A percentile compares a stretch with the other conserved stretches of the same genome.
These are phyloP conservation scores for Probaryconus sp. DNA, from an alignment of 1,140 invertebrate species.

Conservation along the genomic window DNA sequence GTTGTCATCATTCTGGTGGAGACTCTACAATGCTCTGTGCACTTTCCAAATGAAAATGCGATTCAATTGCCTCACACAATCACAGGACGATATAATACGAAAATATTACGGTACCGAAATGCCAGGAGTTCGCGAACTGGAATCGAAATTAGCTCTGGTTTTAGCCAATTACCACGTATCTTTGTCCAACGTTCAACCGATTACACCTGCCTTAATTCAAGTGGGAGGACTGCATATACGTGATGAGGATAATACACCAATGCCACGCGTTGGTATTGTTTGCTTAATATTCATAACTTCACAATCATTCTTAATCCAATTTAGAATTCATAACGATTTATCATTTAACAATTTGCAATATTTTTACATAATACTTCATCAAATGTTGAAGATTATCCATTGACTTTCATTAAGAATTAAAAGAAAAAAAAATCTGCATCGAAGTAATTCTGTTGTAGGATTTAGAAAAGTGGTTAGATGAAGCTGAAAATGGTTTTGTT, in stretches of 20 bases:
- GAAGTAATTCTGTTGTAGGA: slow-evolving; percentile 18
- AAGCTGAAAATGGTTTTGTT: slow-evolving; percentile 26
- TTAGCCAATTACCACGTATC: slow-evolving; percentile 81
- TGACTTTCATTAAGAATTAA: too few relatives aligned
- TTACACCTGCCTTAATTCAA: slow-evolving; percentile 77
- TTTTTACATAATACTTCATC: too few relatives aligned
- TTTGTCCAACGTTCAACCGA: slow-evolving; percentile 71
- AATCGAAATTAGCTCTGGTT: slow-evolving; percentile 81
- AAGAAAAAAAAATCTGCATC: too few relatives aligned
- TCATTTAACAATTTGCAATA: too few relatives aligned
- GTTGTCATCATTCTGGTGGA: slow-evolving; percentile 76
- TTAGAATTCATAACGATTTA: too few relatives aligned
- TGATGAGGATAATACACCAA: slow-evolving; percentile 33
- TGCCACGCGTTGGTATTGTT: slow-evolving; percentile 28
- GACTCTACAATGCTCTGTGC: slow-evolving; percentile 78
- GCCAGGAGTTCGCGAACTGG: slow-evolving; percentile 78
- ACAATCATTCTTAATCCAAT: too few relatives aligned
- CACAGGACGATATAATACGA: slow-evolving; percentile 73
- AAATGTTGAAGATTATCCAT: too few relatives aligned
- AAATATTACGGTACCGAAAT: slow-evolving; percentile 73
- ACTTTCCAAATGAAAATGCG: slow-evolving; percentile 16
- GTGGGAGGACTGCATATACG: slow-evolving; percentile 80
- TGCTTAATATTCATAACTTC: background rate
- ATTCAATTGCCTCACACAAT: slow-evolving; percentile 7
- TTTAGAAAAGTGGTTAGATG: slow-evolving; percentile 47